Conservation (phyloP, 2,113 vertebrate genomes). For the Dipodomys ordii region DNA sequence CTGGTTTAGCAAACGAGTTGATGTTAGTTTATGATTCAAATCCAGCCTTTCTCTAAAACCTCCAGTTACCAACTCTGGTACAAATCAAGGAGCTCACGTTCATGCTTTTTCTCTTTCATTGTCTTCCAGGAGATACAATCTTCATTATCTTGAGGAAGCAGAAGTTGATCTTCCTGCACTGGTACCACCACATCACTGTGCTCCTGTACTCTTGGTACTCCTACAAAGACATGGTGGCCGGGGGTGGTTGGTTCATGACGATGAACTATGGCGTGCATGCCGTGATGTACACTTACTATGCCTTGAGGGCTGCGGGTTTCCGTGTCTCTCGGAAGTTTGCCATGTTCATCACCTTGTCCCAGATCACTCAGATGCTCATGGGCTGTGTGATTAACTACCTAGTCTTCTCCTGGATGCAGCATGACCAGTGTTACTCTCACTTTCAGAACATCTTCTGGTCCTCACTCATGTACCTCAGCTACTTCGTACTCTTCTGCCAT, state of each 20-base stretch:
- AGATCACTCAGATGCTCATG: conserved; percentile 99
- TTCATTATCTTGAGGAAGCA: conserved; percentile 99
- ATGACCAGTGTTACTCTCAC: conserved; percentile 96
- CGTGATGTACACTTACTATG: conserved; percentile 99
- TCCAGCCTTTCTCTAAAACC: fast-evolving
- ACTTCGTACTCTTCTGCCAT: conserved; percentile 99
- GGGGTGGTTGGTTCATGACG: conserved; percentile 99
- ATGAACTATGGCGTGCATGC: conserved; percentile 99
- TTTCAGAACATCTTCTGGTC: conserved; percentile 99
- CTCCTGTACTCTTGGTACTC: conserved; percentile 99
- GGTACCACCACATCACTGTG: conserved; percentile 99
- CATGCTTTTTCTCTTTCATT: neutral
- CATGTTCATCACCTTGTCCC: conserved; percentile 99
- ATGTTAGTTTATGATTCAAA: neutral
- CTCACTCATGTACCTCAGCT: conserved; percentile 99
- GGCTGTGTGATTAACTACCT: conserved; percentile 98
- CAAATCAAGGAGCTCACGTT: neutral
- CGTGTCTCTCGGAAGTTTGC: conserved; percentile 96
- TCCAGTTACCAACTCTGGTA: fast-evolving
- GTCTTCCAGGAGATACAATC: conserved; percentile 95
- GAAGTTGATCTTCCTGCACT: conserved; percentile 99
- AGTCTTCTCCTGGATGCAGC: conserved; percentile 99
- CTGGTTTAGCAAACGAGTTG: too few relatives aligned
- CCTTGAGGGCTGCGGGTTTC: conserved; percentile 96
- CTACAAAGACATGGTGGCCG: conserved; percentile 99